Conservation (phyloP, 1,140 invertebrate genomes). For the Apis mellifera region DNA sequence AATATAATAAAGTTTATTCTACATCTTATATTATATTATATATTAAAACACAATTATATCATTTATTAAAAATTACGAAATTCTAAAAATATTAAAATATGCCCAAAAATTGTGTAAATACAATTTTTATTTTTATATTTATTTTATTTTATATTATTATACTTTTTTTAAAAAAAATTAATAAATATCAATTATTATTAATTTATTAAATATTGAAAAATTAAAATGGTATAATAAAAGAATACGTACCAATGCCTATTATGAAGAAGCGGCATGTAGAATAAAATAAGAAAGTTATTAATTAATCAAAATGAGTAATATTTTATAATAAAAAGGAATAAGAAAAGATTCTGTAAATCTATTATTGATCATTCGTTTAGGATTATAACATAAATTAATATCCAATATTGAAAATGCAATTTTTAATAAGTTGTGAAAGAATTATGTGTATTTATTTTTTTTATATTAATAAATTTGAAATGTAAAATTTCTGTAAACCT, state of each 20-base stretch:
- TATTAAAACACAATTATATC: too few species aligned
- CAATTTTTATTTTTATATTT: too few species aligned
- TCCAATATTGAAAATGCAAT: slow-evolving; percentile 14
- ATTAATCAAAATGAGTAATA: slow-evolving; percentile 6
- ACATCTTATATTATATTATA: too few species aligned
- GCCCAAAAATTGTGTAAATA: too few species aligned
- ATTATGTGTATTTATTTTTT: not conserved
- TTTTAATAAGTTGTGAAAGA: slow-evolving; percentile 1
- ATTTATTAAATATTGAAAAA: not conserved
- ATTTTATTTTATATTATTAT: too few species aligned
- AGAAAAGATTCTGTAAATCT: slow-evolving; percentile 40
- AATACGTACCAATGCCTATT: slow-evolving; percentile 85
- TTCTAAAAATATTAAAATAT: too few species aligned
- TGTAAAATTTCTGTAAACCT: slow-evolving; percentile 65
- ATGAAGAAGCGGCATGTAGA: slow-evolving; percentile 80
- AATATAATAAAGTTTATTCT: too few species aligned
- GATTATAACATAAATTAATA: slow-evolving; percentile 28
- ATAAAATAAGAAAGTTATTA: slow-evolving; percentile 61
- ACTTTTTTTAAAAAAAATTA: too few species aligned
- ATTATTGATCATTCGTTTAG: slow-evolving; percentile 23
- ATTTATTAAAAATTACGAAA: too few species aligned
- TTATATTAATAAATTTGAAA: not conserved
- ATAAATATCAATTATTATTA: not conserved
- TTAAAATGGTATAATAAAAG: not conserved
- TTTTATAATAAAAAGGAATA: slow-evolving; percentile 19